Conservation (phyloP, 2,888 invertebrate species). For the Agrotis ipsilon region DNA sequence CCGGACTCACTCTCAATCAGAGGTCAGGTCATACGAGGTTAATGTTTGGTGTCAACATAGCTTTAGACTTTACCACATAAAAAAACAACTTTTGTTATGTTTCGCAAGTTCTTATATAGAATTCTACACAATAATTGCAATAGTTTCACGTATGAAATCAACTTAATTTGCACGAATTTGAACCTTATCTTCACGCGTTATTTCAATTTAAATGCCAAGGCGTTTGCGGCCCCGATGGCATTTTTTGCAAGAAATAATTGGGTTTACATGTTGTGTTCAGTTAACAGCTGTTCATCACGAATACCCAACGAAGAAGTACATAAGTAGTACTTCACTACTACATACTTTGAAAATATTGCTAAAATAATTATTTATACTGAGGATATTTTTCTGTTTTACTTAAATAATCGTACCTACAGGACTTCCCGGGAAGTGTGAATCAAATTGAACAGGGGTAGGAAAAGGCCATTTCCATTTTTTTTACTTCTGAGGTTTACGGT, state of each 20-base stretch:
- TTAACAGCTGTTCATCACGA: conserved; percentile 55
- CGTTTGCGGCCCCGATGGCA: conserved; percentile 20
- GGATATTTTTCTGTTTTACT: too few relatives aligned
- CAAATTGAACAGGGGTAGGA: too few relatives aligned
- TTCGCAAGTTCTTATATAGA: neutral
- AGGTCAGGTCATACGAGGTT: too few relatives aligned
- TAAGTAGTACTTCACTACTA: too few relatives aligned
- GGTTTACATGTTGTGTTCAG: conserved; percentile 46
- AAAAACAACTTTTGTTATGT: neutral
- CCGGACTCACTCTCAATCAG: too few relatives aligned
- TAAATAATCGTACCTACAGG: too few relatives aligned
- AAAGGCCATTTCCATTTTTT: too few relatives aligned
- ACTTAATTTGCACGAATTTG: conserved; percentile 30
- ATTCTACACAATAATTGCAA: conserved; percentile 18
- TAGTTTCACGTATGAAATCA: conserved; percentile 16
- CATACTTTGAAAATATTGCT: neutral
- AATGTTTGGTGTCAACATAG: neutral
- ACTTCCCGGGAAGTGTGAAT: too few relatives aligned
- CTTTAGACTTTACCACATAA: neutral
- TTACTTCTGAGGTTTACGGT: too few relatives aligned
- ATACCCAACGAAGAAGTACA: conserved; percentile 20
- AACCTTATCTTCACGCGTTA: conserved; percentile 46
- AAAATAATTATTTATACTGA: too few relatives aligned
- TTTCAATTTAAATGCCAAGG: conserved; percentile 55
- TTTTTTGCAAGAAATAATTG: conserved; percentile 56